Conservation (phyloP, 1,140 invertebrate species). For the Leptestheria dahalacensis region DNA sequence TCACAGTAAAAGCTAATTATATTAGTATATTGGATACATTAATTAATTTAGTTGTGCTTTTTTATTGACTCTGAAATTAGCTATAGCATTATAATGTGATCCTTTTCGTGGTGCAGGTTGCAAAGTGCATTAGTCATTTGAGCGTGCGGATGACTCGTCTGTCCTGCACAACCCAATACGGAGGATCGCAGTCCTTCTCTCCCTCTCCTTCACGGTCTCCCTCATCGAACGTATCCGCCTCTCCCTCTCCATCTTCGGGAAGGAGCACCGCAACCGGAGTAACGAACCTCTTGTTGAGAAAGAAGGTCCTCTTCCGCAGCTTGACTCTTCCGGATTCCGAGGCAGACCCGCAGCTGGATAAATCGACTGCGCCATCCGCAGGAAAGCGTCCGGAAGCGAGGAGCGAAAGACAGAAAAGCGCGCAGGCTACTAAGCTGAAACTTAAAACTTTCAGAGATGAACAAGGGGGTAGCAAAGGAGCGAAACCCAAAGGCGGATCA, state of each 20-base stretch:
- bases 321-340: constrained; percentile 3
- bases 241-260: constrained; percentile 1
- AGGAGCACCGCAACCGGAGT: not conserved
- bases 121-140: not conserved
- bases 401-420: not conserved
- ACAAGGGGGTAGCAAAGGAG: not conserved
- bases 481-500: not conserved
- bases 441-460: not conserved
- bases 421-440: not conserved
- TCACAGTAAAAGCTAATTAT: constrained; percentile 17
- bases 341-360: not conserved
- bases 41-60: constrained; percentile 18
- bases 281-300: not conserved
- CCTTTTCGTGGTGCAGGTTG: constrained; percentile 3
- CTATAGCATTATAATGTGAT: too few relatives aligned
- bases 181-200: constrained; percentile 8
- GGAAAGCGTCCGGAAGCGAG: not conserved
- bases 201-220: constrained; percentile 11
- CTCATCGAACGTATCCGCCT: not conserved
- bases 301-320: not conserved
- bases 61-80: constrained; percentile 19
- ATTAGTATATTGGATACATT: constrained; percentile 19
- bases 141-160: constrained; percentile 6
- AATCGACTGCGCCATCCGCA: not conserved
- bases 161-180: not conserved